Base-by-base conservation (phyloP, 2,888 invertebrate species). In the Sturmia bella region DNA sequence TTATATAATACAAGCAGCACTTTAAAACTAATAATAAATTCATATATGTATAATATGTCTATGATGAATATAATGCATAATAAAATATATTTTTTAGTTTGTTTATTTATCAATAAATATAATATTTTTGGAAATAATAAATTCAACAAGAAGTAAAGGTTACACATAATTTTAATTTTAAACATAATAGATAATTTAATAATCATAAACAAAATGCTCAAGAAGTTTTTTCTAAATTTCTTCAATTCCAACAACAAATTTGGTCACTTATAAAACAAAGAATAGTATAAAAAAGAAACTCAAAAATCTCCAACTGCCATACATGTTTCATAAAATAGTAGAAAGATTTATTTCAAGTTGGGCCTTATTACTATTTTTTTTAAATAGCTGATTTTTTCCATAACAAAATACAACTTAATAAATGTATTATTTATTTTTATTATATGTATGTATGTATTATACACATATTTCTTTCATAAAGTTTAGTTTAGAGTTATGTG, bases 21-120 rank as follows among this genome's bases (percentile, higher is more conserved):
- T 82, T 74, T 72, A 72, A 79, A 69, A 72, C 57, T 52, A 76
- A 76, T 76, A 70, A 78, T 78, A 76, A 68, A 57, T 73, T 80
- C 21, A 66, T 80, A 52, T 56, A 24, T n/a, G 56, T 64, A 57
- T 39, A 32, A 57, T n/a, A 21, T 48, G 17, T 48, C 12, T 59
- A 59, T 41, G 17, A 63, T 37, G 73, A 54, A 15, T 61, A 61
- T 11, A 45, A 63, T 73, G 7, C 37, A 56, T 63, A 74, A 63
- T 63, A 54, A 56, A 63, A 48, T 59, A 59, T 32, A 17, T 43
- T 17, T 50, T 17, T 6, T 41, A 52, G 27, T 69, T 17, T 41
- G 19, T 72, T 50, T n/a, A 19, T 43, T 27, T n/a, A n/a, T n/a
- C n/a, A n/a, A n/a, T n/a, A 7, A n/a, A 43, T 9, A 15, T 41